phyloP scores from a whole-genome alignment of 2,113 vertebrate genomes.

The Dascyllus trimaculatus region DNA sequence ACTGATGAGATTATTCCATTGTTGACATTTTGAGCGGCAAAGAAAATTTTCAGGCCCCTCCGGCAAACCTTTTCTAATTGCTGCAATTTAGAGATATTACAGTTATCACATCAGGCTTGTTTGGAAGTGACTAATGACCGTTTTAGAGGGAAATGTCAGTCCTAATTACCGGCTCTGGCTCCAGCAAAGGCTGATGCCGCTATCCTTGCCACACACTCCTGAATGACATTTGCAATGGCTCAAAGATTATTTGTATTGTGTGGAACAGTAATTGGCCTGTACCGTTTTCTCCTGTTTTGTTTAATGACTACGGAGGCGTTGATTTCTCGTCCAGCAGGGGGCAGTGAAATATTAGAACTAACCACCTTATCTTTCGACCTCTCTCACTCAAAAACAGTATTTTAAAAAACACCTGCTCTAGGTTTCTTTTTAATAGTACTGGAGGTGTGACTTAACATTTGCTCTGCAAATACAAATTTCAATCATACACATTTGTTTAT shows the following conservation, averaged over 20 bases:
- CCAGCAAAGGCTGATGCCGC: conserved; percentile 30
- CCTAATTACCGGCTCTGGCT: conserved; percentile 63
- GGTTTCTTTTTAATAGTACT: background rate
- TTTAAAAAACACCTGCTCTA: background rate
- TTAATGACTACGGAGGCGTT: conserved; percentile 4
- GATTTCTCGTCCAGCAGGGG: conserved; percentile 58
- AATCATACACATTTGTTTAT: background rate
- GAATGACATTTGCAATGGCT: conserved; percentile 66
- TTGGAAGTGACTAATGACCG: conserved; percentile 67
- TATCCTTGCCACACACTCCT: conserved; percentile 14
- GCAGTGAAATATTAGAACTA: conserved; percentile 44
- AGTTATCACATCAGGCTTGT: conserved; percentile 63
- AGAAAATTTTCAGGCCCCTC: conserved; percentile 48
- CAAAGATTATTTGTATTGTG: conserved; percentile 55
- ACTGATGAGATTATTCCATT: conserved; percentile 61
- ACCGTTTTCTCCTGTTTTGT: conserved; percentile 1
- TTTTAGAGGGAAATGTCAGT: conserved; percentile 81
- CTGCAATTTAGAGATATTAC: conserved; percentile 80
- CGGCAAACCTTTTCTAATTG: conserved; percentile 76
- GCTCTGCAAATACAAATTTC: background rate
- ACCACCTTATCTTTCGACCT: background rate
- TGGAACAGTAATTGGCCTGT: conserved; percentile 43
- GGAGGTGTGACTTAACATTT: background rate
- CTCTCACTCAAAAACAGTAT: background rate
- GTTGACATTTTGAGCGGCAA: conserved; percentile 72